Evolutionary conservation across 2,113 vertebrate species (phyloP).

Genomic region (Fregetta grallaria): DNA sequence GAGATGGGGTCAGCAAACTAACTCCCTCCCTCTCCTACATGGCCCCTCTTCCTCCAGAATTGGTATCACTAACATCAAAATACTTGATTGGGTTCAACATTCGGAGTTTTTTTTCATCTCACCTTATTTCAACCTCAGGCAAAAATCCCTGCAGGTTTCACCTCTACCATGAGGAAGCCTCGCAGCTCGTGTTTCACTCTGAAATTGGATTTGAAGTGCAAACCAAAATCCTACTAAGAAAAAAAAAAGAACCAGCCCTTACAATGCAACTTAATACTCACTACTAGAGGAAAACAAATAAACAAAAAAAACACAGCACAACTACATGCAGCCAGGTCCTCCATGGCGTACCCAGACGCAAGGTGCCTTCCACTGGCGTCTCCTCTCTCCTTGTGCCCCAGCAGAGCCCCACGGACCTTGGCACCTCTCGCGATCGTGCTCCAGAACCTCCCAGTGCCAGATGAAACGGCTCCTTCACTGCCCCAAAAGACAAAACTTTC

Average conservation of each 20-base stretch:
- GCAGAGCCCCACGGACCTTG: accelerated
- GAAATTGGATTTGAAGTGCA: background rate
- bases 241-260: background rate
- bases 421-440: accelerated
- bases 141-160: background rate
- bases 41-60: background rate
- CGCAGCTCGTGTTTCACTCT: background rate
- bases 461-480: accelerated
- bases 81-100: background rate
- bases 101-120: background rate
- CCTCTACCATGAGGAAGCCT: background rate
- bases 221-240: background rate
- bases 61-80: background rate
- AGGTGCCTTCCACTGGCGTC: background rate
- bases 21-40: background rate
- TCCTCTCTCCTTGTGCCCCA: background rate
- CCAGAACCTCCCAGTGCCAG: background rate
- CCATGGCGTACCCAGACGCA: accelerated
- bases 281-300: background rate
- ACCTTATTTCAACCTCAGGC: background rate
- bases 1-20: background rate
- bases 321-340: background rate
- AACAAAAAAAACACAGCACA: background rate
- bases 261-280: background rate
- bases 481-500: background rate